These are phyloP conservation scores for Heteromormyrus szaboi DNA, from an alignment of 2,797 vertebrate species.

Conservation along the genomic window DNA sequence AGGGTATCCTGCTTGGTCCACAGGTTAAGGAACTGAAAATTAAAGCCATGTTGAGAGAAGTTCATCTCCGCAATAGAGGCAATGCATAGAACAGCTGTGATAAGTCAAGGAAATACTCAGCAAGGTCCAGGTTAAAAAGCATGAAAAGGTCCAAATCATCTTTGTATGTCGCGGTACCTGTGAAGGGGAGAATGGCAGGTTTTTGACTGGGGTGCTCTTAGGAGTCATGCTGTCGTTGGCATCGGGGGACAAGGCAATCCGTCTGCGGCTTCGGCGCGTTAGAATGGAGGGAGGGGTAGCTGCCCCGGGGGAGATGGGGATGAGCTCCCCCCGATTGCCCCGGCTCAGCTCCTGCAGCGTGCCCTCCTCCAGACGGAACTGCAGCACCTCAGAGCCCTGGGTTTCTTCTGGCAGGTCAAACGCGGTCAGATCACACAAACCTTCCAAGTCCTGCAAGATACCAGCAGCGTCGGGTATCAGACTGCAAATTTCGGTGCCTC, in stretches of 20 bases:
- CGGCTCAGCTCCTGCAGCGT: conserved; percentile 88
- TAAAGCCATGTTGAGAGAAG: neutral
- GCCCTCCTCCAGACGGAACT: conserved; percentile 86
- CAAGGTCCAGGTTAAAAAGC: neutral
- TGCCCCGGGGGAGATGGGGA: conserved; percentile 84
- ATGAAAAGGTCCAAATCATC: neutral
- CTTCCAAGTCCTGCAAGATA: conserved; percentile 74
- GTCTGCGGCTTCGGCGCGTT: conserved; percentile 72
- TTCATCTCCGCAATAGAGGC: neutral
- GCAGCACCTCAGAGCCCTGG: conserved; percentile 62
- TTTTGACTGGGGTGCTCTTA: conserved; percentile 92
- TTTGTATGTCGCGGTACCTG: conserved; percentile 62
- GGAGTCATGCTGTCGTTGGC: conserved; percentile 82
- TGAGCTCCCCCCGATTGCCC: conserved; percentile 85
- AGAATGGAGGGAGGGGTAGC: conserved; percentile 78
- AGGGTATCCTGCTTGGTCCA: conserved; percentile 91
- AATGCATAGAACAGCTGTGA: neutral
- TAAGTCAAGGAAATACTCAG: neutral
- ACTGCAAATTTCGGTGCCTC: neutral
- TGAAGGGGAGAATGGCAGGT: conserved; percentile 91
- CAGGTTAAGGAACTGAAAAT: conserved; percentile 86
- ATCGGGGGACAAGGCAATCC: conserved; percentile 77
- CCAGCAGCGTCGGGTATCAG: no score
- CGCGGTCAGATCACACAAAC: conserved; percentile 85
- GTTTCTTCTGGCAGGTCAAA: conserved; percentile 83